Base-by-base conservation (phyloP, 2,888 invertebrate genomes). In the Allygus modestus region DNA sequence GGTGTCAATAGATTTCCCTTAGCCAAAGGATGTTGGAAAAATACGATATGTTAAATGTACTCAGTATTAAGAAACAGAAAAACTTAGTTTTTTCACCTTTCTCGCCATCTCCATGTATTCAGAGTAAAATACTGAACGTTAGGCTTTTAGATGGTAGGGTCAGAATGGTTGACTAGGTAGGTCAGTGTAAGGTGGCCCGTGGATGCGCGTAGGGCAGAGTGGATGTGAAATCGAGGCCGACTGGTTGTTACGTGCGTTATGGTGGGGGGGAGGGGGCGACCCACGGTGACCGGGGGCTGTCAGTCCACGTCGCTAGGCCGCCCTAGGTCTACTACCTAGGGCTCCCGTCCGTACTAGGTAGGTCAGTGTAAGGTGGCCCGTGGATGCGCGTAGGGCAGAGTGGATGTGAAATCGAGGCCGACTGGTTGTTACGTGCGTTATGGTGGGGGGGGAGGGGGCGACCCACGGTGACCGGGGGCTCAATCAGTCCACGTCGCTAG, bases 151-250 rank as follows among this genome's bases (percentile, higher is more conserved):
- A n/a, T n/a, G n/a, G n/a, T n/a, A n/a, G n/a, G n/a, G n/a, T n/a
- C n/a, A n/a, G n/a, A n/a, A n/a, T n/a, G n/a, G n/a, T n/a, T n/a
- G n/a, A n/a, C n/a, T n/a, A n/a, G n/a, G n/a, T 65, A 65, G 65
- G 65, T 65, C 65, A 65, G 65, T 65, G 65, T 65, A 65, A 65
- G 65, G 65, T 65, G 65, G 65, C 65, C 65, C 4, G 31, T 65
- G 65, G 65, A 65, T 65, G 65, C 65, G 65, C 65, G 65, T 65
- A 65, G 65, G 65, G 65, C 65, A 65, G 65, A 65, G 65, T 28
- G 79, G 85, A 83, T 81, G 85, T 83, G 85, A 85, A 83, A 83
- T 83, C 83, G 85, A 83, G 85, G 83, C 65, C 85, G 83, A 81
- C 85, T 83, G 83, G 81, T 83, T 51, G 79, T 79, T 31, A 31